phyloP scores from a whole-genome alignment of 1,140 invertebrate species.

The Drosophila biarmipes region DNA sequence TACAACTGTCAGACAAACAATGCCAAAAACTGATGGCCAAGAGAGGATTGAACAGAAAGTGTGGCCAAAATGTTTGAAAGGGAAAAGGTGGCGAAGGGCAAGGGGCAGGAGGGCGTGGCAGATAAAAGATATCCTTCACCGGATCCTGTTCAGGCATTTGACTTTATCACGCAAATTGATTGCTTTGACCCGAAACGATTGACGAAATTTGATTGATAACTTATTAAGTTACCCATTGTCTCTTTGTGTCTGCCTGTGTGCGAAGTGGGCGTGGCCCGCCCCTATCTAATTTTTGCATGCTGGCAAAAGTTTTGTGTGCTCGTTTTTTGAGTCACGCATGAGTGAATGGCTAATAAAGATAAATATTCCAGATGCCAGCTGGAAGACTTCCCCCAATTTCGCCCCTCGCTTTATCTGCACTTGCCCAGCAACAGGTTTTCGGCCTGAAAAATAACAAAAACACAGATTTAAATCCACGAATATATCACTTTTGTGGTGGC shows the following conservation, averaged over 20 bases:
- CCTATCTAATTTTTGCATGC: slow-evolving; percentile 60
- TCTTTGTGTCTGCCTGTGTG: slow-evolving; percentile 37
- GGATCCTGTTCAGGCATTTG: slow-evolving; percentile 56
- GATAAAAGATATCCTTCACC: slow-evolving; percentile 35
- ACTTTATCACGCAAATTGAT: slow-evolving; percentile 81
- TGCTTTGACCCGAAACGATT: slow-evolving; percentile 74
- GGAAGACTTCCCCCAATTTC: slow-evolving; percentile 8
- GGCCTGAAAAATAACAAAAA: slow-evolving; percentile 13
- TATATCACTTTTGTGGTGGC: slow-evolving; percentile 41
- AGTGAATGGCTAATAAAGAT: slow-evolving; percentile 80
- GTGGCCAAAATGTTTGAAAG: neutral
- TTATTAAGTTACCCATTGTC: slow-evolving; percentile 70
- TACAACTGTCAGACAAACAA: slow-evolving; percentile 77
- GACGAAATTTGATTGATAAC: slow-evolving; percentile 80
- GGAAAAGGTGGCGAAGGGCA: neutral
- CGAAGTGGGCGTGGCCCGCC: slow-evolving; percentile 15
- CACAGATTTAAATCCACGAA: slow-evolving; percentile 39
- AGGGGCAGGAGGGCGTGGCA: neutral
- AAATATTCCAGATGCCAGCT: slow-evolving; percentile 57
- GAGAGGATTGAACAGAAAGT: slow-evolving; percentile 7
- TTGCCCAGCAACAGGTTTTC: slow-evolving; percentile 29
- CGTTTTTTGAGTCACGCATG: slow-evolving; percentile 64
- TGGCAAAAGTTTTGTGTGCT: slow-evolving; percentile 61
- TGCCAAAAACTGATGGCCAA: slow-evolving; percentile 47
- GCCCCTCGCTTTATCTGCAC: slow-evolving; percentile 28